Base-by-base conservation (phyloP, 2,888 invertebrate species). In the Cephus sareptanus region DNA sequence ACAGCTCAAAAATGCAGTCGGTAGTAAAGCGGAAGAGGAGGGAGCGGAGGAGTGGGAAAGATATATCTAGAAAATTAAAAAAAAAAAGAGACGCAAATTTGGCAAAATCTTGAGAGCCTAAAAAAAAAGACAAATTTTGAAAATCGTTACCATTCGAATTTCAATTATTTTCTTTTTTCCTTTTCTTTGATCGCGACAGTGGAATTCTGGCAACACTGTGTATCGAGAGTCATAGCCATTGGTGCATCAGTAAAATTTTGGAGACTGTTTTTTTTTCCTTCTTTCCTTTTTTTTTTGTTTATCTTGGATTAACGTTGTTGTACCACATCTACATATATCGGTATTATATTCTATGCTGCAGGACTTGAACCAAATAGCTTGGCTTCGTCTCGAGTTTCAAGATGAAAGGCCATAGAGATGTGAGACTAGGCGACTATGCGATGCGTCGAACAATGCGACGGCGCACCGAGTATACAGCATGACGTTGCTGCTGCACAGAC, bases 321-420 rank as follows among this genome's bases (percentile, higher is more conserved):
- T 34, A 33, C 4, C 40, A 40, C 40, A 15, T 40, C 40, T 40
- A 40, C 40, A 33, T 70, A 83, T 84, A 84, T 86, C 84, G 85
- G 83, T 88, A 40, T 40, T 40, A 78, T 78, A 85, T 90, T 90
- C 84, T 91, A 87, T 91, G 89, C 91, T 91, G 86, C 91, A 91
- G 91, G 91, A 90, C 90, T 87, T 91, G 91, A 91, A 90, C 88
- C 89, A 86, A 90, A 87, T 87, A 89, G 86, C 87, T 90, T 87
- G 90, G 88, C 90, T 88, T 87, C 90, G 84, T 86, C 87, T 88
- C 89, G 85, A 88, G 87, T 78, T 88, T 85, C 86, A 87, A 87
- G 88, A 89, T 87, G 87, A 88, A 82, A 87, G 83, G 79, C 83
- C 83, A 86, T 84, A 82, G 86, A 84, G 84, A 86, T 84, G 84